A percentile compares a stretch with the other conserved stretches of the same genome.
Conservation (phyloP, 2,888 invertebrate genomes). For the Yponomeuta sedellus region DNA sequence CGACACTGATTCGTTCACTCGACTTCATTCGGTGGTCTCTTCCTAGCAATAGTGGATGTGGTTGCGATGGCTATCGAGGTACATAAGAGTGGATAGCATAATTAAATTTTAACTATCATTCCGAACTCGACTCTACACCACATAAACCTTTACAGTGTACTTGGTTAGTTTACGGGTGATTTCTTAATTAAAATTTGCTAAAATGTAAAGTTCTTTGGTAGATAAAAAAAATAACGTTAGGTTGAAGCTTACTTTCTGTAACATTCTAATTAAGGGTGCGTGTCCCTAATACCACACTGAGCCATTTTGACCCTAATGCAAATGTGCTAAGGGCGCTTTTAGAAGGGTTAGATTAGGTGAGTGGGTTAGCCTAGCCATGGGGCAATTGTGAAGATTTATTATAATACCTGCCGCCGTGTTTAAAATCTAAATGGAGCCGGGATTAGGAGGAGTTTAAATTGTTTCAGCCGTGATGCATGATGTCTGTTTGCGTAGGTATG, state of each 20-base stretch:
- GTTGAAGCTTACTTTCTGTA: background rate
- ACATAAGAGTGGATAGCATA: too few species aligned
- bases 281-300: background rate
- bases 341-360: slow-evolving; percentile 24
- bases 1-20: too few species aligned
- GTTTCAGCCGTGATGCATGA: background rate
- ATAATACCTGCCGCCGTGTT: slow-evolving; percentile 59
- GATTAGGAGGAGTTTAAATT: background rate
- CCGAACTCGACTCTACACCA: too few species aligned
- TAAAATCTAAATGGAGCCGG: slow-evolving; percentile 29
- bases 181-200: too few species aligned
- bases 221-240: too few species aligned
- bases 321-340: background rate
- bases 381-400: slow-evolving; percentile 62
- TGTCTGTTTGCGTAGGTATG: background rate
- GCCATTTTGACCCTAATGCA: background rate
- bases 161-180: too few species aligned
- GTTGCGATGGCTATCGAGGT: too few species aligned
- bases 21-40: too few species aligned
- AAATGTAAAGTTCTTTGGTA: too few species aligned
- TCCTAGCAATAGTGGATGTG: too few species aligned
- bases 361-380: slow-evolving; percentile 37
- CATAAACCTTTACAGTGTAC: too few species aligned
- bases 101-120: too few species aligned
- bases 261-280: background rate